Evolutionary conservation across 2,888 invertebrate genomes (phyloP), one percentile per base, ranked within the genome.

Genomic region (Plebejus anna): DNA sequence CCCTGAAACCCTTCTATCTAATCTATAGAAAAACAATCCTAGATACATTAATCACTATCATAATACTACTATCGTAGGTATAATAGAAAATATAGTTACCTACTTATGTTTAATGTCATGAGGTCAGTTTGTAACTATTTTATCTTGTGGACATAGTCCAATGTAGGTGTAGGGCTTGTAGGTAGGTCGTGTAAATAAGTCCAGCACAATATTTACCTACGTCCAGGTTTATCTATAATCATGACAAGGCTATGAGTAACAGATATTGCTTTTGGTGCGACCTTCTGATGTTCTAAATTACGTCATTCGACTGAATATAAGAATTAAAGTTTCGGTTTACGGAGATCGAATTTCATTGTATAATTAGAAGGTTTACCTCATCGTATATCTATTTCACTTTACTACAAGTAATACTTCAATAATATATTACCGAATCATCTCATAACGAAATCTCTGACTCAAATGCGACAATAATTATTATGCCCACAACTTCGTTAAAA

Each of bases 171-270:
- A 59, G 59, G 22, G 7, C 59, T 59, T 28, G 28, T 36, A 13
- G 32, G 66, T 66, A 66, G 66, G 66, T 66, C 32, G 32, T 16
- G 32, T 66, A 66, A 36, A 66, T 66, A 66, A 13, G 36, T 66
- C 66, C 32, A 32, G 32, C 32, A 66, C 3, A 66, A 66, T 71
- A 42, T 71, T 42, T 71, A 38, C 71, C 22, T 0, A n/a, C 42
- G 42, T 42, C 71, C 22, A n/a, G 71, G 6, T 71, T 71, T 71
- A 42, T 71, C 66, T 66, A 32, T 36, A 32, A 66, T 16, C 32
- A 36, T 66, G 32, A 66, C 66, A 66, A 66, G 66, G 66, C 71
- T 22, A 42, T 70, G 70, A n/a, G 42, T 42, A 42, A 32, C 16
- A 7, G n/a, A 57, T 75, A 75, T 42, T 5, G 66, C 13, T 66